Percentiles rank a stretch among this genome's conserved stretches.
These are phyloP conservation scores for Atherinomorus stipes DNA, from an alignment of 2,113 vertebrate species.

Conservation along the genomic window DNA sequence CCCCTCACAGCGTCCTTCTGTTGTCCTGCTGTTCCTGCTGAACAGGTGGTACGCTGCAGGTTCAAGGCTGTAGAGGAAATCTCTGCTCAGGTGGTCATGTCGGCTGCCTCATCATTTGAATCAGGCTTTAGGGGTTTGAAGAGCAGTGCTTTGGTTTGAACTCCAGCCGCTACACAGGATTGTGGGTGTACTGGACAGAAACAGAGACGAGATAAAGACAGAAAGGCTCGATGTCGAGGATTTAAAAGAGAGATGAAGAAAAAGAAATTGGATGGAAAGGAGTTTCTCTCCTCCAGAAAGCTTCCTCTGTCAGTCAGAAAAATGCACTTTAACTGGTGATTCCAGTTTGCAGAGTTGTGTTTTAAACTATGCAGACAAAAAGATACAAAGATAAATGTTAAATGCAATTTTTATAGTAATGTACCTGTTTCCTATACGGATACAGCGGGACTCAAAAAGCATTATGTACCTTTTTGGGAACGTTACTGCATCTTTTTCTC, in stretches of 20 bases:
- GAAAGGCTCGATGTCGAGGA: not conserved
- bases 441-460: too few species aligned
- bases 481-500: too few species aligned
- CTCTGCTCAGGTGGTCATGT: conserved; percentile 40
- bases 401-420: too few species aligned
- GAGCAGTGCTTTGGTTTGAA: conserved; percentile 20
- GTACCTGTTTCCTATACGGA: too few species aligned
- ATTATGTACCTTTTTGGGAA: too few species aligned
- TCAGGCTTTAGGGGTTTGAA: conserved; percentile 36
- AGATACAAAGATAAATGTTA: too few species aligned
- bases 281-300: not conserved
- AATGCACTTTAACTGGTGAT: too few species aligned
- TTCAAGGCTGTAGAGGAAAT: conserved; percentile 31
- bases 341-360: too few species aligned
- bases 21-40: conserved; percentile 18
- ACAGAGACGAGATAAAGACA: not conserved
- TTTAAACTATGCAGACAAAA: too few species aligned
- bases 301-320: too few species aligned
- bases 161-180: conserved; percentile 19
- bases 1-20: not conserved
- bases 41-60: conserved; percentile 33
- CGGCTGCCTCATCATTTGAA: conserved; percentile 30
- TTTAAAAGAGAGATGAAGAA: not conserved
- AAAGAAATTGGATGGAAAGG: not conserved
- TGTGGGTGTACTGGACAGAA: conserved; percentile 19